Evolutionary conservation across 2,797 vertebrate genomes (phyloP).

Genomic region (Aratinga solstitialis): DNA sequence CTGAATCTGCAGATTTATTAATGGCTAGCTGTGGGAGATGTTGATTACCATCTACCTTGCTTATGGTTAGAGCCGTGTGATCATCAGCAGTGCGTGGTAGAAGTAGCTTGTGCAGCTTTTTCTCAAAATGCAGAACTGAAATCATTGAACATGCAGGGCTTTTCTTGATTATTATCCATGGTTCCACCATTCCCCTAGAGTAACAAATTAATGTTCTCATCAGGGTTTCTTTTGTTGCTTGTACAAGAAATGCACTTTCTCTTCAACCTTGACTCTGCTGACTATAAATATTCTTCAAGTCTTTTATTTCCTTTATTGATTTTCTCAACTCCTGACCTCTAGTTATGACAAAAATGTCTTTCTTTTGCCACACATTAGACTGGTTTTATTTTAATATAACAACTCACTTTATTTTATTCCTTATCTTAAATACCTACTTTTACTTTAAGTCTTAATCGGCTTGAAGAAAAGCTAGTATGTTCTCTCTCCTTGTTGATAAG

Average conservation of each 20-base stretch:
- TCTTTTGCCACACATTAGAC: not conserved
- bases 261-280: slow-evolving; percentile 42
- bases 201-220: slow-evolving; percentile 44
- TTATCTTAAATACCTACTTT: slow-evolving; percentile 53
- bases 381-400: not conserved
- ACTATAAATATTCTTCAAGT: slow-evolving; percentile 40
- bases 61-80: slow-evolving; percentile 62
- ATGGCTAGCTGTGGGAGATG: slow-evolving; percentile 70
- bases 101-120: slow-evolving; percentile 66
- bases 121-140: slow-evolving; percentile 28
- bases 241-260: not conserved
- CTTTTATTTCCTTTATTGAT: slow-evolving; percentile 26
- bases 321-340: not conserved
- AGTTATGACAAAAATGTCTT: not conserved
- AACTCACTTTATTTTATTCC: not conserved
- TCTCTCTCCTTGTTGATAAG: slow-evolving; percentile 30
- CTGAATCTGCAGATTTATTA: slow-evolving; percentile 69
- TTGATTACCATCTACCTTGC: slow-evolving; percentile 66
- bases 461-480: not conserved
- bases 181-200: slow-evolving; percentile 13
- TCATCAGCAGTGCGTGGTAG: slow-evolving; percentile 60
- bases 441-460: slow-evolving; percentile 22
- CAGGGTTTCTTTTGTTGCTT: slow-evolving; percentile 40
- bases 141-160: slow-evolving; percentile 24
- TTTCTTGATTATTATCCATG: slow-evolving; percentile 31